Conservation (phyloP, 2,797 vertebrate genomes). For the Buceros bicornis region DNA sequence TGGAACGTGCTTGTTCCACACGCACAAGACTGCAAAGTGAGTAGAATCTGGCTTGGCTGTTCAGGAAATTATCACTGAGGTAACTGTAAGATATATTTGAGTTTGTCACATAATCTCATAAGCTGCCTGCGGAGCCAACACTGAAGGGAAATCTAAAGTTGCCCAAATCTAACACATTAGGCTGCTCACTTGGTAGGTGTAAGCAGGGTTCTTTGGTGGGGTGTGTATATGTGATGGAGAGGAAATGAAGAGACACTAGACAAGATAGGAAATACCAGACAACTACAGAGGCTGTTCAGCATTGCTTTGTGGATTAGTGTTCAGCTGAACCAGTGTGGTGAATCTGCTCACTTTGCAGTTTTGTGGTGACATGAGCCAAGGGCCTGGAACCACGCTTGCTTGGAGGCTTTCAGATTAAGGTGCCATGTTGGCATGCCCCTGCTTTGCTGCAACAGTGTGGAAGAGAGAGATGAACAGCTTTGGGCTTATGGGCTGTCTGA, state of each 20-base stretch:
- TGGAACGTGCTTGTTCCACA: rapidly evolving
- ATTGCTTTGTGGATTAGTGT: not conserved
- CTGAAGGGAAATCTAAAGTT: not conserved
- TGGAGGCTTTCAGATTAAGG: not conserved
- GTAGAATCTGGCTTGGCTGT: not conserved
- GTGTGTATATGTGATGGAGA: not conserved
- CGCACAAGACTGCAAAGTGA: not conserved
- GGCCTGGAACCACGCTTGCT: not conserved
- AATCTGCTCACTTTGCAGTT: not conserved
- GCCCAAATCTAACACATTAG: not conserved
- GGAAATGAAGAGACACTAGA: not conserved
- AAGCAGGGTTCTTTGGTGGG: not conserved
- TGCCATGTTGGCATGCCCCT: not conserved
- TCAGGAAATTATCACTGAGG: not conserved
- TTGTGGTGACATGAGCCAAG: not conserved
- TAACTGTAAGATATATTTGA: not conserved
- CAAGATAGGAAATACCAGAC: not conserved
- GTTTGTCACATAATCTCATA: not conserved
- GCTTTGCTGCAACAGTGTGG: rapidly evolving
- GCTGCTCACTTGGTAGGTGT: not conserved
- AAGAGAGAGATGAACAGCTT: not conserved
- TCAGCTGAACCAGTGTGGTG: not conserved
- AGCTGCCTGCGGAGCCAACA: not conserved
- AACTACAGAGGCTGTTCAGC: not conserved
- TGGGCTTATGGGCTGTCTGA: not conserved